Conservation (phyloP, 2,888 invertebrate genomes). For the Diachrysia chrysitis region DNA sequence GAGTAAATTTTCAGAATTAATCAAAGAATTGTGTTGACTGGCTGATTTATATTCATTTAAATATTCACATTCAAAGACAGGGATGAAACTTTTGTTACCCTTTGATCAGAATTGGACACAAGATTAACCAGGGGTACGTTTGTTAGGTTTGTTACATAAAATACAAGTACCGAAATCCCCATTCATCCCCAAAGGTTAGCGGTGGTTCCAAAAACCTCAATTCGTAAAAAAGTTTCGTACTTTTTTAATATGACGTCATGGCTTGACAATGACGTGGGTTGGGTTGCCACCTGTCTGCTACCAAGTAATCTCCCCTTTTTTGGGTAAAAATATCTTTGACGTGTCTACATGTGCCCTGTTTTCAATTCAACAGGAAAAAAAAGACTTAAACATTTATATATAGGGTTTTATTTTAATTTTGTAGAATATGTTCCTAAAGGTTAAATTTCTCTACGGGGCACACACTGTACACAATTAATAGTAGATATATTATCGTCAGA, state of each 20-base stretch:
- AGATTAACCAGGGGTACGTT: background rate
- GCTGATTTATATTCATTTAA: background rate
- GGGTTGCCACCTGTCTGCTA: constrained; percentile 48
- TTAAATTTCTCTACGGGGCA: too few species aligned
- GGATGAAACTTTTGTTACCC: background rate
- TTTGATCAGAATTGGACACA: constrained; percentile 1
- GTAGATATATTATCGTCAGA: too few species aligned
- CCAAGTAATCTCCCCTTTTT: constrained; percentile 38
- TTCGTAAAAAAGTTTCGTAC: constrained; percentile 52
- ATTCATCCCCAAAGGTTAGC: constrained; percentile 29
- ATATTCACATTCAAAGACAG: background rate
- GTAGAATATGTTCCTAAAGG: background rate
- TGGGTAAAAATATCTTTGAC: constrained; percentile 51
- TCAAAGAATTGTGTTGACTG: background rate
- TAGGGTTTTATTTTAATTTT: background rate
- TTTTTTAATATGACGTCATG: constrained; percentile 55
- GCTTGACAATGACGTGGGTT: constrained; percentile 51
- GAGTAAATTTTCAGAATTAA: too few species aligned
- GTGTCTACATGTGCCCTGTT: constrained; percentile 7
- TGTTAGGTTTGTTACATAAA: constrained; percentile 1
- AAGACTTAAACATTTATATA: background rate
- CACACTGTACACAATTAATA: too few species aligned
- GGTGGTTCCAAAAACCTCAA: constrained; percentile 35
- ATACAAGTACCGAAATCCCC: background rate
- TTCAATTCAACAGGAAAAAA: background rate